Evolutionary conservation across 2,113 vertebrate genomes (phyloP).

Genomic region (Propithecus coquereli): DNA sequence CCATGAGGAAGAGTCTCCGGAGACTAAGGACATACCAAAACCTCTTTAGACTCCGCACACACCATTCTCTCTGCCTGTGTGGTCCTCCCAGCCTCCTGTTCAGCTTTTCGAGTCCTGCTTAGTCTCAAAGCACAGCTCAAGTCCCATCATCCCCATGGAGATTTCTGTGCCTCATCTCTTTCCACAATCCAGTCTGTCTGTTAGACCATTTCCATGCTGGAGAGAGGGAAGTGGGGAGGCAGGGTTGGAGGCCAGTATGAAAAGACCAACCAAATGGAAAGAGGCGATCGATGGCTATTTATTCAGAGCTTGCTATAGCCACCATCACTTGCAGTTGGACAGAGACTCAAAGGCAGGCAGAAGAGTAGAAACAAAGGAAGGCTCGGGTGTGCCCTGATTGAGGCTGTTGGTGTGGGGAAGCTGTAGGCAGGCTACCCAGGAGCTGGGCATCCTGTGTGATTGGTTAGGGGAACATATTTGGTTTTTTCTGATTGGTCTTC

Average conservation of each 20-base stretch:
- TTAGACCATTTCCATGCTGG: neutral
- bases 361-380: neutral
- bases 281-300: neutral
- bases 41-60: neutral
- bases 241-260: neutral
- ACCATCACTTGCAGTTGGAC: neutral
- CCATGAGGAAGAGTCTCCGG: neutral
- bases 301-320: neutral
- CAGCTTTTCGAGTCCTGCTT: neutral
- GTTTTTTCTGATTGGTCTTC: neutral
- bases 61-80: neutral
- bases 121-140: neutral
- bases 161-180: neutral
- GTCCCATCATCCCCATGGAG: neutral
- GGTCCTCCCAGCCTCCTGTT: neutral
- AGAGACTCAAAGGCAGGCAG: neutral
- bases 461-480: neutral
- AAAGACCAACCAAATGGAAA: neutral
- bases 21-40: neutral
- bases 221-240: neutral
- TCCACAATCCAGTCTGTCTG: neutral
- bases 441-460: neutral
- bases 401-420: neutral
- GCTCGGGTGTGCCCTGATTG: neutral
- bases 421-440: neutral